phyloP scores from a whole-genome alignment of 2,888 invertebrate genomes.

The Limnephilus rhombicus region DNA sequence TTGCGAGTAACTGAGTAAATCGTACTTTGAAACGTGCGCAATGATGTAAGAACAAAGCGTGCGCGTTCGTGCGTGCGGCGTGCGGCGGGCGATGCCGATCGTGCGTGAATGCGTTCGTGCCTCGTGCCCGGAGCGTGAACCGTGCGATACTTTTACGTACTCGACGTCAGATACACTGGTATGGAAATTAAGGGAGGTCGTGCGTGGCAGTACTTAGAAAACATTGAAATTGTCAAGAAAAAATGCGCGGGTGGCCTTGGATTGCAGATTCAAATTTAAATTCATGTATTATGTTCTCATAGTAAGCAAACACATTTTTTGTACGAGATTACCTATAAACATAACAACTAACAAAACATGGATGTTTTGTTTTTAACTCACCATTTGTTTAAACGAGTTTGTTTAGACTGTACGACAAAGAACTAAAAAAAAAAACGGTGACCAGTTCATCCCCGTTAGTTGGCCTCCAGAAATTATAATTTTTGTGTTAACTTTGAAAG shows the following conservation, averaged over 20 bases:
- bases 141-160: conserved; percentile 1
- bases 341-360: no score
- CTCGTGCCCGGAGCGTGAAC: conserved; percentile 8
- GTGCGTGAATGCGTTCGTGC: conserved; percentile 24
- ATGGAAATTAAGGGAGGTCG: not conserved
- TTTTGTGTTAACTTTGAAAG: no score
- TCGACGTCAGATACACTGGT: not conserved
- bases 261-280: not conserved
- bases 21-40: conserved; percentile 1
- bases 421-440: no score
- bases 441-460: no score
- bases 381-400: no score
- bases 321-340: no score
- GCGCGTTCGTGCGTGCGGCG: conserved; percentile 31
- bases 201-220: not conserved
- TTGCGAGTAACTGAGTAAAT: not conserved
- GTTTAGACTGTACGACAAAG: no score
- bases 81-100: conserved; percentile 8
- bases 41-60: conserved; percentile 5
- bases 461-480: no score
- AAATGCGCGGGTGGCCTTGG: not conserved
- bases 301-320: not conserved
- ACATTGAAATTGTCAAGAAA: not conserved
- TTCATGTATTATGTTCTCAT: not conserved
- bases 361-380: no score